Evolutionary conservation across 2,888 invertebrate genomes (phyloP).

Genomic region (Phaonia tiefii): DNA sequence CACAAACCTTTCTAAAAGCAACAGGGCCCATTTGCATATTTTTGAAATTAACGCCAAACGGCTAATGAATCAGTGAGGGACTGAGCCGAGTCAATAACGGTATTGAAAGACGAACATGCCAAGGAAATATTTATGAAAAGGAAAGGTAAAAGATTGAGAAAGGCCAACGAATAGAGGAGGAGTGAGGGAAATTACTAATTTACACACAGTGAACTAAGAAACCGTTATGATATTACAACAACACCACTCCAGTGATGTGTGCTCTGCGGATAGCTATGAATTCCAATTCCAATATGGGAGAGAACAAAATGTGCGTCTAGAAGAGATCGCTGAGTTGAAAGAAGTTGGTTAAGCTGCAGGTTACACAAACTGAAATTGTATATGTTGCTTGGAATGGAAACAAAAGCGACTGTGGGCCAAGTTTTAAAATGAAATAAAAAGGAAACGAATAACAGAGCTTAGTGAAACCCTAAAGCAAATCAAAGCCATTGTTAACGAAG

Average conservation of each 20-base stretch:
- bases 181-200: conserved; percentile 13
- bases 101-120: background rate
- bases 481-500: background rate
- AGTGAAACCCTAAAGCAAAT: background rate
- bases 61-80: conserved; percentile 27
- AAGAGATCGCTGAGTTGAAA: background rate
- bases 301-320: background rate
- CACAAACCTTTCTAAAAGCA: conserved; percentile 22
- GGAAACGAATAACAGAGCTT: background rate
- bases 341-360: background rate
- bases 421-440: background rate
- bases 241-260: background rate
- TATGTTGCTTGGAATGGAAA: background rate
- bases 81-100: conserved; percentile 1
- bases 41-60: conserved; percentile 25
- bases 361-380: background rate
- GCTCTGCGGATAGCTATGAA: conserved; percentile 27
- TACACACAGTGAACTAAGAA: conserved; percentile 44
- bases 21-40: conserved; percentile 19
- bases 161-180: background rate
- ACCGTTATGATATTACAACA: conserved; percentile 62
- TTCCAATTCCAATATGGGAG: background rate
- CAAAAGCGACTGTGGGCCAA: background rate
- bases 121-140: conserved; percentile 34
- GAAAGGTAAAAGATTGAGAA: background rate